A percentile compares a stretch with the other conserved stretches of the same genome.
Evolutionary conservation across 2,888 invertebrate genomes (phyloP).

Genomic region (Synergus umbraculus): DNA sequence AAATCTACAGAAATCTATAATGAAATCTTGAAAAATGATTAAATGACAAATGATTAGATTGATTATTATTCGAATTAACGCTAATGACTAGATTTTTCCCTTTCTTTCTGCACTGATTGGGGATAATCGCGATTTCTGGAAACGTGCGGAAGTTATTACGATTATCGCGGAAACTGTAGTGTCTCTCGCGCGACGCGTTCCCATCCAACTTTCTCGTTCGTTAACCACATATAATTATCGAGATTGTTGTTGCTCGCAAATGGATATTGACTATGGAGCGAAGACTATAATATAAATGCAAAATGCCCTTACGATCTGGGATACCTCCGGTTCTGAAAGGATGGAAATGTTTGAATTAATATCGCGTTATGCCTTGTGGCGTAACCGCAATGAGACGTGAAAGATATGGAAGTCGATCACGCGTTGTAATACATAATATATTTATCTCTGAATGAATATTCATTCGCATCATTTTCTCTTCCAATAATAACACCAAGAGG

Average conservation of each 20-base stretch:
- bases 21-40: too few relatives aligned
- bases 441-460: conserved; percentile 12
- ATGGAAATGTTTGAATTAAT: conserved; percentile 17
- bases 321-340: neutral
- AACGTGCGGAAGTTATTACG: neutral
- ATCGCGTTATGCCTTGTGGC: conserved; percentile 13
- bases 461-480: conserved; percentile 16
- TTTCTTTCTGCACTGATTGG: neutral
- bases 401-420: conserved; percentile 14
- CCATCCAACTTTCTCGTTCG: conserved; percentile 17
- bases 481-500: neutral
- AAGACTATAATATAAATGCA: neutral
- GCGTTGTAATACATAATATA: neutral
- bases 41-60: too few relatives aligned
- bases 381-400: neutral
- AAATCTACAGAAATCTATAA: too few relatives aligned
- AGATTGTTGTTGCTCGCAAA: neutral
- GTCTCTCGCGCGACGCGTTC: neutral
- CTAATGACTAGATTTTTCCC: neutral
- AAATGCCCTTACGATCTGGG: too few relatives aligned
- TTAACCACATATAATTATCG: neutral
- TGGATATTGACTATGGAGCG: neutral
- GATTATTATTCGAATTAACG: neutral
- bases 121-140: neutral
- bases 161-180: neutral